phyloP scores from a whole-genome alignment of 2,797 vertebrate genomes.

The Chrysocyon brachyurus region DNA sequence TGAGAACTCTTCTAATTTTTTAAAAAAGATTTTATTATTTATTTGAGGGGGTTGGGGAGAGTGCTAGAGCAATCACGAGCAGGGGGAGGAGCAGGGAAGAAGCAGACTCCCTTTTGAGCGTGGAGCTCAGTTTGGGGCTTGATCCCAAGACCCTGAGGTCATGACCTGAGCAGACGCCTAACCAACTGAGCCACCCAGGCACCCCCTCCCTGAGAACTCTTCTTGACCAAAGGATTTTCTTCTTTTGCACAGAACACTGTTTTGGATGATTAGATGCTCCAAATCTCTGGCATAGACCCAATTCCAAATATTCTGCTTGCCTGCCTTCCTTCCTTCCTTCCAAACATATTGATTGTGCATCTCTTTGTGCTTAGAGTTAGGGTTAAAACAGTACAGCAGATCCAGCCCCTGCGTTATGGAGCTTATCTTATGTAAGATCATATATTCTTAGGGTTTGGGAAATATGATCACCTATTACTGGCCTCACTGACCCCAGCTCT shows the following conservation, averaged over 20 bases:
- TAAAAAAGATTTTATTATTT: no score
- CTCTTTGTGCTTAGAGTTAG: not conserved
- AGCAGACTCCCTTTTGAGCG: no score
- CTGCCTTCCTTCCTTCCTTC: not conserved
- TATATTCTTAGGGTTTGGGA: not conserved
- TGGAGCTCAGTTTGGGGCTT: no score
- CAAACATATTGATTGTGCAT: not conserved
- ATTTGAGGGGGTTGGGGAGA: no score
- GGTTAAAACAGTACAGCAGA: not conserved
- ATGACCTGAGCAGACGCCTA: no score
- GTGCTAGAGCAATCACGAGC: no score
- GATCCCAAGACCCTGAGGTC: no score
- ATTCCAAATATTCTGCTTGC: not conserved
- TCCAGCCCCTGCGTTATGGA: not conserved
- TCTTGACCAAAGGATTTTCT: not conserved
- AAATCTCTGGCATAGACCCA: not conserved
- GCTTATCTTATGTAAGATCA: not conserved
- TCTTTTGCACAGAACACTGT: not conserved
- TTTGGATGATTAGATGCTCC: not conserved
- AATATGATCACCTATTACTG: not conserved
- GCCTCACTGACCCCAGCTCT: not conserved
- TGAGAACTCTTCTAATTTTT: not conserved
- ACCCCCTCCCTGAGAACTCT: not conserved
- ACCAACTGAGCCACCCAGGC: no score
- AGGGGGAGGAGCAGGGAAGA: no score